Conservation (phyloP, 1,140 invertebrate genomes). For the Orchesella cincta region DNA sequence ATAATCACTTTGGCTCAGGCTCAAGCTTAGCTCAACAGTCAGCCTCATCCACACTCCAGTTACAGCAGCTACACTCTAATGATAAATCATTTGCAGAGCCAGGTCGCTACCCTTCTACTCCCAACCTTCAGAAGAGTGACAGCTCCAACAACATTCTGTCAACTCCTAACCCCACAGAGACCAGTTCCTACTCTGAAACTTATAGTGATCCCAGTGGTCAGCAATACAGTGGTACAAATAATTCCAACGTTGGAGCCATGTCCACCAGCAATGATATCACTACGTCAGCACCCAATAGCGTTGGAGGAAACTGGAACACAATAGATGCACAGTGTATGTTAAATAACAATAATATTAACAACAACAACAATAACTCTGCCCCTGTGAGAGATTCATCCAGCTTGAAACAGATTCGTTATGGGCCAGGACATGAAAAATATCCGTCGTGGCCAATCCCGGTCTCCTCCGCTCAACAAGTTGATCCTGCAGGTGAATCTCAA, state of each 20-base stretch:
- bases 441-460: slow-evolving; percentile 73
- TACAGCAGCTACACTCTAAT: slow-evolving; percentile 13
- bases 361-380: slow-evolving; percentile 52
- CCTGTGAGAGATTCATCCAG: slow-evolving; percentile 71
- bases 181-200: slow-evolving; percentile 28
- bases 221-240: slow-evolving; percentile 47
- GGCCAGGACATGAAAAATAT: slow-evolving; percentile 76
- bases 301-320: slow-evolving; percentile 24
- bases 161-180: no score
- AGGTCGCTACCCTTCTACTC: slow-evolving; percentile 6
- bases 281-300: not conserved
- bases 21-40: slow-evolving; percentile 24
- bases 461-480: slow-evolving; percentile 58
- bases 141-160: not conserved
- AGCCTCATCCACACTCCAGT: not conserved
- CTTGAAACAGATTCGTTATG: slow-evolving; percentile 66
- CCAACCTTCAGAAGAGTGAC: slow-evolving; percentile 14
- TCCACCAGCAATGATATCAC: slow-evolving; percentile 38
- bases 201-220: slow-evolving; percentile 20
- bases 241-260: slow-evolving; percentile 39
- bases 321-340: slow-evolving; percentile 4
- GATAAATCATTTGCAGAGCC: slow-evolving; percentile 14
- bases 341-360: slow-evolving; percentile 17
- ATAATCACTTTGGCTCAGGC: slow-evolving; percentile 26
- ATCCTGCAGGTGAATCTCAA: slow-evolving; percentile 55